Evolutionary conservation across 2,113 vertebrate species (phyloP), one percentile per base, ranked within the genome.

Genomic region (Calyptomena viridis): DNA sequence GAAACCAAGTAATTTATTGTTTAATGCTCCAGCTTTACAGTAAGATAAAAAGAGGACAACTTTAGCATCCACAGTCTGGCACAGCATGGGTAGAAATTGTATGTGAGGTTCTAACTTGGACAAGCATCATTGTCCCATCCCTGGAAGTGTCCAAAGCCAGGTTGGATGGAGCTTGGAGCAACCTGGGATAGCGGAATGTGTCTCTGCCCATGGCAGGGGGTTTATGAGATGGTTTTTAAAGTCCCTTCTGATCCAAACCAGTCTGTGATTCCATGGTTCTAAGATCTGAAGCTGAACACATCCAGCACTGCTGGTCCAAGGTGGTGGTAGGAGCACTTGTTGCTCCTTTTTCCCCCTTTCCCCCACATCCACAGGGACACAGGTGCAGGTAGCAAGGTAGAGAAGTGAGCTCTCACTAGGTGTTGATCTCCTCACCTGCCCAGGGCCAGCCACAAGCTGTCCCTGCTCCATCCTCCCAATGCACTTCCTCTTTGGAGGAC

Each of bases 1-100:
- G 68, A 95, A 96, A 68, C 5, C n/a, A 49, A 59, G 8, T 27
- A 69, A 69, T 80, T 69, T 39, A 66, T 15, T 9, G 6, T 89
- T 94, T 86, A 82, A 81, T 53, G 30, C 8, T 50, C 56, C 35
- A 33, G 3, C 50, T 90, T 81, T 64, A 18, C n/a, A 89, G 28
- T 84, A 78, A 94, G 60, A 68, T 62, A 84, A 55, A 69, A 37
- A 91, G 60, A 97, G 47, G 56, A 14, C 21, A 80, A 81, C 50
- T 96, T 97, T 92, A 31, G 62, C 60, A 95, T 73, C 71, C 79
- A 75, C 63, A 74, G 31, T 35, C 91, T 80, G 60, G 68, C 74
- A 94, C 83, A 96, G 58, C 47, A 56, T 71, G 56, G 56, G 63
- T 84, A 74, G 62, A 74, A 84, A 92, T 37, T 85, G 13, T 37